Conservation (phyloP, 1,140 invertebrate species). For the Tetragnatha versicolor region DNA sequence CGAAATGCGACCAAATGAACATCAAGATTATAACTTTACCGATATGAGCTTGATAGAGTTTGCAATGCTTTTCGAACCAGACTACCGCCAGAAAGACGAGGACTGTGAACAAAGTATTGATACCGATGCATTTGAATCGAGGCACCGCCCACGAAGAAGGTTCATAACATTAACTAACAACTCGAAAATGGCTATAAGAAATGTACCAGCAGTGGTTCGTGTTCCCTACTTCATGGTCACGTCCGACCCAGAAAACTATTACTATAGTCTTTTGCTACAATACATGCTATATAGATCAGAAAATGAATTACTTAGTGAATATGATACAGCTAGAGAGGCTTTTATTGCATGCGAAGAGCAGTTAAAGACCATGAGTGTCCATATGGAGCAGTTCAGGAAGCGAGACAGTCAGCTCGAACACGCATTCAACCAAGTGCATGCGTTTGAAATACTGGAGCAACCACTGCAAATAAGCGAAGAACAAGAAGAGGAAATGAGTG, state of each 20-base stretch:
- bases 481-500: not conserved
- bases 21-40: slow-evolving; percentile 17
- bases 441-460: slow-evolving; percentile 21
- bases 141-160: not conserved
- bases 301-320: slow-evolving; percentile 38
- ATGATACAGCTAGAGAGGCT: slow-evolving; percentile 35
- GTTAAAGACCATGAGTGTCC: not conserved
- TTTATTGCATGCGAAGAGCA: slow-evolving; percentile 46
- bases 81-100: slow-evolving; percentile 37
- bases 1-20: slow-evolving; percentile 38
- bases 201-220: not conserved
- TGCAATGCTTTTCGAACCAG: slow-evolving; percentile 47
- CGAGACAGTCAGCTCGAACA: slow-evolving; percentile 17
- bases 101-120: slow-evolving; percentile 36
- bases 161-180: slow-evolving; percentile 13
- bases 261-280: slow-evolving; percentile 46
- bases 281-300: slow-evolving; percentile 40
- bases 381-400: slow-evolving; percentile 14
- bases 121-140: slow-evolving; percentile 31
- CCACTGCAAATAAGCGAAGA: not conserved
- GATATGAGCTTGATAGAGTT: slow-evolving; percentile 32
- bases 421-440: slow-evolving; percentile 11
- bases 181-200: slow-evolving; percentile 31
- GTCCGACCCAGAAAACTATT: slow-evolving; percentile 43
- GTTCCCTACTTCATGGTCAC: slow-evolving; percentile 19